phyloP scores from a whole-genome alignment of 2,113 vertebrate genomes.

The Corvus hawaiiensis region DNA sequence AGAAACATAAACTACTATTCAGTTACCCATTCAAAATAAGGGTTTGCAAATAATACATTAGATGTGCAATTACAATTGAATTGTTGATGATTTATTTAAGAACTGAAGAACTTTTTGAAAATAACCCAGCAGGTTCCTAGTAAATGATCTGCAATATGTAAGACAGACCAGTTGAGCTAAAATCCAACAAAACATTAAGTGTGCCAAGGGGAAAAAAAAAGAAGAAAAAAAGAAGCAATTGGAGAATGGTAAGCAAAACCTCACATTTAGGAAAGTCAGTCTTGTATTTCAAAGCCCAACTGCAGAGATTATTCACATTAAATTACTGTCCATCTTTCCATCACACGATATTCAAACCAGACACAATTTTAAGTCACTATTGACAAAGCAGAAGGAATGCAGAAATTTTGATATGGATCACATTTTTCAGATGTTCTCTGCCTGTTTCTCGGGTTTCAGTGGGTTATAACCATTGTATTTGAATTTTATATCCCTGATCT shows the following conservation, averaged over 20 bases:
- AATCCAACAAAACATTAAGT: not conserved
- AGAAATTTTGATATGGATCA: constrained; percentile 36
- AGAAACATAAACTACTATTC: not conserved
- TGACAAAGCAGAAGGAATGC: constrained; percentile 5
- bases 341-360: constrained; percentile 45
- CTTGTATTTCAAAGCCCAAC: constrained; percentile 43
- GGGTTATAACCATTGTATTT: not conserved
- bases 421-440: not conserved
- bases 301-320: constrained; percentile 51
- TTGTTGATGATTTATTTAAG: constrained; percentile 53
- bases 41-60: not conserved
- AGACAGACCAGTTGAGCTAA: not conserved
- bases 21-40: not conserved
- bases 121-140: constrained; percentile 25
- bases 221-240: not conserved
- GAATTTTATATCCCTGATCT: constrained; percentile 10
- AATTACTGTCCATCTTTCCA: constrained; percentile 51
- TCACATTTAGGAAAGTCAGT: constrained; percentile 4
- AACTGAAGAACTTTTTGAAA: constrained; percentile 40
- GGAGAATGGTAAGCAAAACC: not conserved
- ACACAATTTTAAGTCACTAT: constrained; percentile 63
- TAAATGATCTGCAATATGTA: constrained; percentile 29
- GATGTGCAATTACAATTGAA: not conserved
- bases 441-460: constrained; percentile 25
- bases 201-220: not conserved